Evolutionary conservation across 2,113 vertebrate species (phyloP).

Genomic region (Pyxicephalus adspersus): DNA sequence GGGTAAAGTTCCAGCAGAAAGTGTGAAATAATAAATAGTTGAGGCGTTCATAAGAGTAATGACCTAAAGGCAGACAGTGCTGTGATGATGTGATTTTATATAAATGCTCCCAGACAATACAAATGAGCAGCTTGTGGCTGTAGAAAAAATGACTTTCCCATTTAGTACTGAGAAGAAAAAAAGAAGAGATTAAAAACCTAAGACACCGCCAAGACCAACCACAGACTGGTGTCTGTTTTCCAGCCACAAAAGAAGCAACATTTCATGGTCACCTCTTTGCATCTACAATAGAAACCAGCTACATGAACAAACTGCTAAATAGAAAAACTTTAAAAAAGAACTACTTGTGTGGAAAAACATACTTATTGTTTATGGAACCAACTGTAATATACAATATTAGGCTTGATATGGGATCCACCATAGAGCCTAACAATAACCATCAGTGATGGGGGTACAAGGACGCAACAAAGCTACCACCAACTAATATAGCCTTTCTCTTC

Average conservation of each 20-base stretch:
- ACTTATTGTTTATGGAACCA: no score
- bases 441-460: no score
- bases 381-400: no score
- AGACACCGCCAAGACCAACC: slow-evolving; percentile 65
- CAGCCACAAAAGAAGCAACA: neutral
- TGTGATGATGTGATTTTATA: neutral
- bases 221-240: slow-evolving; percentile 58
- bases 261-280: no score
- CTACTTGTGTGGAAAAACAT: no score
- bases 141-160: slow-evolving; percentile 42
- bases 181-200: slow-evolving; percentile 58
- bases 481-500: no score
- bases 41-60: neutral
- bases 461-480: no score
- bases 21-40: neutral
- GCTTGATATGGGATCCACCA: no score
- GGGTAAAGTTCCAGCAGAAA: neutral
- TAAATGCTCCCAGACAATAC: slow-evolving; percentile 12
- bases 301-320: no score
- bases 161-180: slow-evolving; percentile 59
- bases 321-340: no score
- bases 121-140: neutral
- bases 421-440: no score
- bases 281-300: no score
- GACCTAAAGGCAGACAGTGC: neutral